Evolutionary conservation across 2,797 vertebrate genomes (phyloP).

Genomic region (Nasua narica): DNA sequence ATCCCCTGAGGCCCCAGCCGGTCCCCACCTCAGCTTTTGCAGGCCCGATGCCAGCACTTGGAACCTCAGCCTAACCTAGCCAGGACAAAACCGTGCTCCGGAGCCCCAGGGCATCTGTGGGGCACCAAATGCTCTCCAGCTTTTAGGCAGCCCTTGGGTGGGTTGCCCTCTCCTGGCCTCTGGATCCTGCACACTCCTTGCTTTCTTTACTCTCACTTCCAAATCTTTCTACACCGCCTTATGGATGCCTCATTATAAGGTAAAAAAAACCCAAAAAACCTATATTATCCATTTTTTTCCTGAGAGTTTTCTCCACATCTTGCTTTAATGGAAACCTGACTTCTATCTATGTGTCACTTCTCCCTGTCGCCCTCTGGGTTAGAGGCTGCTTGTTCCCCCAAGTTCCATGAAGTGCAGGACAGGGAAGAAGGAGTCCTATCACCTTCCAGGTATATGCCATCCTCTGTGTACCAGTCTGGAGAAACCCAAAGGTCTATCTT

Average conservation of each 20-base stretch:
- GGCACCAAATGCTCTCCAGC: rapidly evolving
- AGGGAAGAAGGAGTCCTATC: background rate
- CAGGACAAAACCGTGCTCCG: background rate
- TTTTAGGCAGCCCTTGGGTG: background rate
- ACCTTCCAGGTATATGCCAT: background rate
- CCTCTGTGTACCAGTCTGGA: background rate
- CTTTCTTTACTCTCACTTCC: background rate
- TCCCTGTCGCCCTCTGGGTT: background rate
- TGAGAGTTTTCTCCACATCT: background rate
- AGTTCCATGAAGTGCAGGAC: background rate
- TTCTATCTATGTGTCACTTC: background rate
- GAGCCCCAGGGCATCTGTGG: background rate
- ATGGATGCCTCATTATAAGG: background rate
- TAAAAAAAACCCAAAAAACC: background rate
- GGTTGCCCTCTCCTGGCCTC: background rate
- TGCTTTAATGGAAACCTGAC: background rate
- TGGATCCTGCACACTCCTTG: rapidly evolving
- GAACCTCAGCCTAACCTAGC: background rate
- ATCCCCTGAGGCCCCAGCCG: background rate
- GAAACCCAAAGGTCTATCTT: background rate
- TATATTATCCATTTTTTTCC: background rate
- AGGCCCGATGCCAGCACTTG: background rate
- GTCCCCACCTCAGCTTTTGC: background rate
- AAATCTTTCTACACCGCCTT: background rate
- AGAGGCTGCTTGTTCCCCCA: background rate